Base-by-base conservation (phyloP, 2,888 invertebrate genomes). In the Dynastes grantii region DNA sequence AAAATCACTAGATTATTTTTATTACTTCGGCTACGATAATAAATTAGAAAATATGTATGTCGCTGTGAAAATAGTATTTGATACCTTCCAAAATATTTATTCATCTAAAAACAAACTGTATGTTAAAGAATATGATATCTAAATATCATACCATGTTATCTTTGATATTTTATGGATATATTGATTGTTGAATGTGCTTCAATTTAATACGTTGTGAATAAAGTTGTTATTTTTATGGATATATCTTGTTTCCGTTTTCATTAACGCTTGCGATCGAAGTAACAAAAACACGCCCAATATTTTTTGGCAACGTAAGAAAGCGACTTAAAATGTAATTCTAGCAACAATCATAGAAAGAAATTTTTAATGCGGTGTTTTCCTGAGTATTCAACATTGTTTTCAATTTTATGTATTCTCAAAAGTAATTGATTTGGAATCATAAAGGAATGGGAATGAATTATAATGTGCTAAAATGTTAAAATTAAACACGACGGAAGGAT, bases 161-260 rank as follows among this genome's bases (percentile, higher is more conserved):
- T 78, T 67, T 68, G 71, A 73, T 67, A 78, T 67, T 76, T 51
- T 68, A 78, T 64, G 64, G 64, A 70, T 76, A 68, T 77, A 80
- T 77, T 73, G 67, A 79, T 77, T 80, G 78, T 77, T 80, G 73
- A 76, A 80, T 80, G 80, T 80, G 78, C 80, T 80, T 80, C 76
- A 78, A 70, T 73, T 80, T 76, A 80, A 70, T 76, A 80, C 76
- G 76, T 78, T 76, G 68, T 53, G 51, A 80, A 80, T 80, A 80
- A 80, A 78, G 65, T 80, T 80, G 76, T 80, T 80, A 78, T 78
- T 78, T 80, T 80, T 80, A 75, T 40, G 68, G 71, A 40, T 78
- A 75, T 58, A 29, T 58, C 55, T 70, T 13, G 53, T 70, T 29
- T 68, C 27, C 6, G 9, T 22, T 49, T 53, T 22, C 55, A 22